These are phyloP conservation scores for Cecidostiba fungosa DNA, from an alignment of 2,888 invertebrate species.

Conservation along the genomic window DNA sequence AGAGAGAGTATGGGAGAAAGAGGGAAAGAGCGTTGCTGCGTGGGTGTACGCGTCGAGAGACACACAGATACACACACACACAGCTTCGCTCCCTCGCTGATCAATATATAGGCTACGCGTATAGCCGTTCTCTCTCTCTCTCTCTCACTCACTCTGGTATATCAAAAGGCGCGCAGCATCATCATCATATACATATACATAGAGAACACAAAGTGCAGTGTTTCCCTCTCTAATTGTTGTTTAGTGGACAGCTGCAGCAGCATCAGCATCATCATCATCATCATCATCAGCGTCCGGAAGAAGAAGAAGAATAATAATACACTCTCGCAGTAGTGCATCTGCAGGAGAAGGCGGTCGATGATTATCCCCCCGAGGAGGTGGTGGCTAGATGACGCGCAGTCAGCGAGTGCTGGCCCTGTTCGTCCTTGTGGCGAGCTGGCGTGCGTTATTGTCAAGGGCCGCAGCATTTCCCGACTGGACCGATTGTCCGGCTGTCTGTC, in stretches of 20 bases:
- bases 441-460: slow-evolving; percentile 76
- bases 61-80: background rate
- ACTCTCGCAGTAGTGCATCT: background rate
- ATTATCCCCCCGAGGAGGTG: background rate
- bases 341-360: background rate
- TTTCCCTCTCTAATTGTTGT: no score
- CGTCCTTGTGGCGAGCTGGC: slow-evolving; percentile 70
- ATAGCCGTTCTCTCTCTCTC: background rate
- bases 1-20: background rate
- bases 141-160: background rate
- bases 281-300: background rate
- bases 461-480: slow-evolving; percentile 90
- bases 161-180: slow-evolving; percentile 5
- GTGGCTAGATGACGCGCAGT: slow-evolving; percentile 66
- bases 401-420: slow-evolving; percentile 75
- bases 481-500: slow-evolving; percentile 92
- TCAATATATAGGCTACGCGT: slow-evolving; percentile 33
- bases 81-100: slow-evolving; percentile 1
- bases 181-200: background rate
- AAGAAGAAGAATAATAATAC: background rate
- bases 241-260: background rate
- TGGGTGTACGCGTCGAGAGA: slow-evolving; percentile 5
- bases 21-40: background rate
- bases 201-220: no score
- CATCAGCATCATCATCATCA: no score